Conservation (phyloP, 1,140 invertebrate species). For the Ooceraea biroi region DNA sequence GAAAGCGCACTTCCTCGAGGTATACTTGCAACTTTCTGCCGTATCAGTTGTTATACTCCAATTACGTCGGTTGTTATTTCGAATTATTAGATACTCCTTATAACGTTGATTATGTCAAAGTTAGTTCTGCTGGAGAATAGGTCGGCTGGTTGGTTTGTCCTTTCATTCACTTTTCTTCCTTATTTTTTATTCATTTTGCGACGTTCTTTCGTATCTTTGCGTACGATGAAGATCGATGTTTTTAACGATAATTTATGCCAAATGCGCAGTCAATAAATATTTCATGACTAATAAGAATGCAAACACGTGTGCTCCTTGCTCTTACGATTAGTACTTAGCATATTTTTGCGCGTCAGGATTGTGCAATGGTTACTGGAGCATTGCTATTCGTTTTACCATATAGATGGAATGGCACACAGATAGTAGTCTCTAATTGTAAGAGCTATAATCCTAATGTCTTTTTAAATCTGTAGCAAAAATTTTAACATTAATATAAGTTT, state of each 20-base stretch:
- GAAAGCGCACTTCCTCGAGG: background rate
- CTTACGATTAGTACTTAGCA: background rate
- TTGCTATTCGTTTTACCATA: background rate
- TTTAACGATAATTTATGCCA: constrained; percentile 48
- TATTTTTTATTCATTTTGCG: background rate
- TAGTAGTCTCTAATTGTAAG: background rate
- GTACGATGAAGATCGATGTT: background rate
- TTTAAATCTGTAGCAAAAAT: background rate
- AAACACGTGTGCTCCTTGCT: background rate
- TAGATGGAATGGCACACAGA: background rate
- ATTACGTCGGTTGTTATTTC: background rate
- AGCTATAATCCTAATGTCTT: background rate
- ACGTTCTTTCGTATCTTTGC: background rate
- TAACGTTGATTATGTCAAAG: background rate
- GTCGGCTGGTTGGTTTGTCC: background rate
- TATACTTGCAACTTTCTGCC: constrained; percentile 6
- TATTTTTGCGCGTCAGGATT: constrained; percentile 4
- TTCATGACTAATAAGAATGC: background rate
- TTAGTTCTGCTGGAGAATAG: background rate
- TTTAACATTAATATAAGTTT: background rate
- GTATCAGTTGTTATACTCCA: background rate
- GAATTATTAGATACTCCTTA: too few relatives aligned
- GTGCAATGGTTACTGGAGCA: background rate
- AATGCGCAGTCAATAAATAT: background rate
- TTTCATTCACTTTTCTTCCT: background rate